Evolutionary conservation across 2,113 vertebrate genomes (phyloP).

Genomic region (Lontra canadensis): DNA sequence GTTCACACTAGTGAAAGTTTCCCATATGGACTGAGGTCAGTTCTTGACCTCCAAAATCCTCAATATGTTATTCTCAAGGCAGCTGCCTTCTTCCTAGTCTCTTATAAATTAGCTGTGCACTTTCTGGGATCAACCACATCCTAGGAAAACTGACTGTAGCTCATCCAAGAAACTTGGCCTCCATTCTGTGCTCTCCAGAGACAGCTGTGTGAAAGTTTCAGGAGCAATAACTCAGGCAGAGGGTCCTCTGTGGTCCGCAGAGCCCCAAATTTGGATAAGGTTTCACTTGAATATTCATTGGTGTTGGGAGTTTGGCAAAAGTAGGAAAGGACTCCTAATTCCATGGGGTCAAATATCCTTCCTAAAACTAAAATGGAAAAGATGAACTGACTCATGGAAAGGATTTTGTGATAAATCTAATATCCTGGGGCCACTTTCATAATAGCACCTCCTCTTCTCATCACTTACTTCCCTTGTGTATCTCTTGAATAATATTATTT

Average conservation of each 20-base stretch:
- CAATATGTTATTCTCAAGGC: constrained; percentile 56
- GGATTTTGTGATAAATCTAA: constrained; percentile 54
- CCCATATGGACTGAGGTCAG: constrained; percentile 34
- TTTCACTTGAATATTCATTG: constrained; percentile 62
- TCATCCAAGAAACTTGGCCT: constrained; percentile 70
- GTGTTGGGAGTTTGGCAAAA: constrained; percentile 55
- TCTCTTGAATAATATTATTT: constrained; percentile 52
- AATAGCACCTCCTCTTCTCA: constrained; percentile 38
- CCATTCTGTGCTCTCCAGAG: constrained; percentile 57
- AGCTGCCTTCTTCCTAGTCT: constrained; percentile 58
- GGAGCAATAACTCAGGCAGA: constrained; percentile 66
- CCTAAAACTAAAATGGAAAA: constrained; percentile 56
- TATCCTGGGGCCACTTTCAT: constrained; percentile 38
- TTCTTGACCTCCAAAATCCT: constrained; percentile 55
- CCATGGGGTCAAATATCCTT: constrained; percentile 47
- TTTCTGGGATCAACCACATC: constrained; percentile 72
- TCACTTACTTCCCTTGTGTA: constrained; percentile 41
- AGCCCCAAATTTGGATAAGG: constrained; percentile 59
- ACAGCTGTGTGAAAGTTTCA: constrained; percentile 65
- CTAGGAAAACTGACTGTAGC: constrained; percentile 61
- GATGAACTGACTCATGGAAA: constrained; percentile 59
- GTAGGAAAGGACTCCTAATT: constrained; percentile 50
- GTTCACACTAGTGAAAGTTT: constrained; percentile 54
- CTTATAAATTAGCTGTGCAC: constrained; percentile 70
- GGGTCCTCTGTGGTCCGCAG: constrained; percentile 17